Conservation (phyloP, 92 coral and sea anemone species). For the Ricordea florida region DNA sequence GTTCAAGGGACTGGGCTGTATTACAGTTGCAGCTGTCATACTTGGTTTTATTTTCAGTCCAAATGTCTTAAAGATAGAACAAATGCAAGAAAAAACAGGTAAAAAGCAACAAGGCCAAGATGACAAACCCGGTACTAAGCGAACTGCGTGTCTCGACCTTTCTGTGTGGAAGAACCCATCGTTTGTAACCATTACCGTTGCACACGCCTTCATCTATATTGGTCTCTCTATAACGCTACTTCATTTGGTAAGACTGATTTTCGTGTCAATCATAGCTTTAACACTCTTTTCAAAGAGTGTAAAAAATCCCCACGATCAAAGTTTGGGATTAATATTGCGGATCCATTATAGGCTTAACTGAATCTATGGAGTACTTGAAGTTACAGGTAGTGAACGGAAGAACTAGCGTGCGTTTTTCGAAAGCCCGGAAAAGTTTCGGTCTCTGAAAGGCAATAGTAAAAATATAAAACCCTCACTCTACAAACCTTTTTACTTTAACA, state of each 20-base stretch:
- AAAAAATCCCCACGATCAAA: too few species aligned
- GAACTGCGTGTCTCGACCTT: conserved; percentile 3
- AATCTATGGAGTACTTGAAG: too few species aligned
- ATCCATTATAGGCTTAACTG: too few species aligned
- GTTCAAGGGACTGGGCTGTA: conserved; percentile 6
- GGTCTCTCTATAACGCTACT: conserved; percentile 8
- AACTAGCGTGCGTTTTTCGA: too few species aligned
- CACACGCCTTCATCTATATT: background rate
- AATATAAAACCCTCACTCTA: too few species aligned
- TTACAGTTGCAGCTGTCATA: background rate
- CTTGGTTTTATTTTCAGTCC: conserved; percentile 2
- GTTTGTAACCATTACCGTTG: background rate
- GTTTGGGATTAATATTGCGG: too few species aligned
- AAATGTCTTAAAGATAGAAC: conserved; percentile 2
- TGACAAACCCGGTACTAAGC: background rate
- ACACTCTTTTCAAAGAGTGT: too few species aligned
- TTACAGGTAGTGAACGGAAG: too few species aligned
- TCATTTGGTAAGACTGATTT: conserved; percentile 45
- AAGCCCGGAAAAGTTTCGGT: too few species aligned
- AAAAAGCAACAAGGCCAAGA: background rate
- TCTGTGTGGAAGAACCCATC: conserved; percentile 33
- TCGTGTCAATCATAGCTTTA: too few species aligned
- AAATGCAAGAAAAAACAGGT: background rate
- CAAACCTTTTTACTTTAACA: too few species aligned
- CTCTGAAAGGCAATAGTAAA: too few species aligned